phyloP scores from a whole-genome alignment of 2,113 vertebrate genomes.

The Microcebus murinus region DNA sequence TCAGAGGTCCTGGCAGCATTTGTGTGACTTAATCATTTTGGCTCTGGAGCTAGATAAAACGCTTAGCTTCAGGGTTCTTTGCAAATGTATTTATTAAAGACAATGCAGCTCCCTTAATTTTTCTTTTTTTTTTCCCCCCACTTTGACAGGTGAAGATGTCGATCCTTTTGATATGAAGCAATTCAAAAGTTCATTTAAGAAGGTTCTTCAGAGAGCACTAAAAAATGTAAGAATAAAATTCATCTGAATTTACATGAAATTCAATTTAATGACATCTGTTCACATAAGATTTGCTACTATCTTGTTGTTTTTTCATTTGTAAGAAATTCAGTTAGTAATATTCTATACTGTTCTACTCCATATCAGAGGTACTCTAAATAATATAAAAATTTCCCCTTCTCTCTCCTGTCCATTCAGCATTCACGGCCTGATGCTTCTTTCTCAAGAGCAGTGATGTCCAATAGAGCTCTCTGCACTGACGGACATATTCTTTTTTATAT shows the following conservation, averaged over 20 bases:
- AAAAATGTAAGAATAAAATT: constrained; percentile 86
- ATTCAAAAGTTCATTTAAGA: constrained; percentile 85
- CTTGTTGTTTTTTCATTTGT: background rate
- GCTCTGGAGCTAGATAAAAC: background rate
- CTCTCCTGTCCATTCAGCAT: background rate
- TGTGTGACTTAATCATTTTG: background rate
- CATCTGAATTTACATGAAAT: constrained; percentile 26
- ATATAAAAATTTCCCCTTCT: background rate
- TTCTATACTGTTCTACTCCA: background rate
- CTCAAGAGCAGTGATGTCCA: background rate
- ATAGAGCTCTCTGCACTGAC: background rate
- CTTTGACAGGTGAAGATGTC: constrained; percentile 80
- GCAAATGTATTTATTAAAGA: background rate
- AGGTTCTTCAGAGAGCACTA: constrained; percentile 80
- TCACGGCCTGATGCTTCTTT: background rate
- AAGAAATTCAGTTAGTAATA: background rate
- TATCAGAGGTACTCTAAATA: background rate
- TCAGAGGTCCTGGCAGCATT: background rate
- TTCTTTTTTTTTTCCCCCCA: background rate
- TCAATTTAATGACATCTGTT: background rate
- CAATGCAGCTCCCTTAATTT: background rate
- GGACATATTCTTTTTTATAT: background rate
- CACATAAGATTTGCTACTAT: background rate
- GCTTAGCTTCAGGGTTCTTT: background rate
- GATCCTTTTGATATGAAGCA: constrained; percentile 81